phyloP scores from a whole-genome alignment of 2,113 vertebrate genomes.

The Labeo catla region DNA sequence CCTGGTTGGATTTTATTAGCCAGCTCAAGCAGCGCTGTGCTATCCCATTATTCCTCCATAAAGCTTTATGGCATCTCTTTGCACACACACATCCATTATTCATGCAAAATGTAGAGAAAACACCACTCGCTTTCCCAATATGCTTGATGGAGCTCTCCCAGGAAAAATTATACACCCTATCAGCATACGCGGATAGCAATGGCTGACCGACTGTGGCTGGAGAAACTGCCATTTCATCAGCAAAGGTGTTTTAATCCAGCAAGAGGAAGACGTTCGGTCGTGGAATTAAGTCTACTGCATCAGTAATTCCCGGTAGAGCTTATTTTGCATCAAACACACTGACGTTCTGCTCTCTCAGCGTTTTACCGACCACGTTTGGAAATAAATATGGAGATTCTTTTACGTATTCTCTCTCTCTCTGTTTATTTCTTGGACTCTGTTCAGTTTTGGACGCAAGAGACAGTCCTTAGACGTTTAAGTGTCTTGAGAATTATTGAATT shows the following conservation, averaged over 20 bases:
- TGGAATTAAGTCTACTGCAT: constrained; percentile 54
- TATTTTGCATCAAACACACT: constrained; percentile 49
- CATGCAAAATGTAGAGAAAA: constrained; percentile 17
- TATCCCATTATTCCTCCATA: constrained; percentile 22
- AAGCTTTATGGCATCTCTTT: constrained; percentile 15
- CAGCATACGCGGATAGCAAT: constrained; percentile 60
- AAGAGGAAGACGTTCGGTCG: neutral
- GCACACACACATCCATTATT: constrained; percentile 41
- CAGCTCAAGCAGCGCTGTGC: neutral
- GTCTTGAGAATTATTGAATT: constrained; percentile 24
- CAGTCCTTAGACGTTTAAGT: neutral
- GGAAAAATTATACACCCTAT: constrained; percentile 62
- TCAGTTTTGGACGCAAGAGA: neutral
- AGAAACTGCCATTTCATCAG: constrained; percentile 64
- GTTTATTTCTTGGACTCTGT: constrained; percentile 16
- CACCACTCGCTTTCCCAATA: constrained; percentile 60
- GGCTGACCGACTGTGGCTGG: constrained; percentile 61
- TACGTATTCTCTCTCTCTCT: neutral
- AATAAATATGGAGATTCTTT: constrained; percentile 50
- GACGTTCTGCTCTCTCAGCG: constrained; percentile 56
- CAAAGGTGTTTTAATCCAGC: constrained; percentile 55
- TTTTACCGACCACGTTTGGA: constrained; percentile 48
- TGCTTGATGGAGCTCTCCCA: constrained; percentile 61
- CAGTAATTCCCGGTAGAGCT: constrained; percentile 48
- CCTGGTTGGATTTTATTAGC: constrained; percentile 20